A percentile compares a stretch with the other conserved stretches of the same genome.
Conservation (phyloP, 2,797 vertebrate species). For the Lagocephalus sceleratus region DNA sequence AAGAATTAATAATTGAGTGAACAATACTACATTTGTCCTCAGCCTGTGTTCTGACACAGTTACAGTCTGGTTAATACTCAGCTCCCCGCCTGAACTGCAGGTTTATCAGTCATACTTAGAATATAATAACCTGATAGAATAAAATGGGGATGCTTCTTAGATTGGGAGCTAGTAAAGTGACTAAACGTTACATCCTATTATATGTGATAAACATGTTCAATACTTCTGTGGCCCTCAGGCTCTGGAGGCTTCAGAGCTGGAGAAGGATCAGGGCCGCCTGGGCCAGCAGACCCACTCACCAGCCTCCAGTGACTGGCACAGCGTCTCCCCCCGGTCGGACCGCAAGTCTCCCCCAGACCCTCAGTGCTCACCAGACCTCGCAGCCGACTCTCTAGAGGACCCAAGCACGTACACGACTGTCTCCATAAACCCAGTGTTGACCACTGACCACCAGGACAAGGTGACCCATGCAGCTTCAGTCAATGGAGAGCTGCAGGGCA, state of each 20-base stretch:
- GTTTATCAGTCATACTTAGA: too few relatives aligned
- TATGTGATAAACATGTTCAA: not conserved
- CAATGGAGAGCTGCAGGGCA: slow-evolving; percentile 58
- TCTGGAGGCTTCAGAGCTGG: slow-evolving; percentile 86
- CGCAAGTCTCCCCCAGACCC: slow-evolving; percentile 62
- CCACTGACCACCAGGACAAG: slow-evolving; percentile 40
- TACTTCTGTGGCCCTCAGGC: slow-evolving; percentile 63
- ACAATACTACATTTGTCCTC: too few relatives aligned
- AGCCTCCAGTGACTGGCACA: slow-evolving; percentile 48
- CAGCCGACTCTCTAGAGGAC: slow-evolving; percentile 64
- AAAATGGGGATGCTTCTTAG: too few relatives aligned
- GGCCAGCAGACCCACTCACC: slow-evolving; percentile 78
- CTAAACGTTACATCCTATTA: too few relatives aligned
- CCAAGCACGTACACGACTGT: slow-evolving; percentile 22
- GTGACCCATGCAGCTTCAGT: slow-evolving; percentile 48
- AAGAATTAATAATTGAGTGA: too few relatives aligned
- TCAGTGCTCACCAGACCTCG: slow-evolving; percentile 55
- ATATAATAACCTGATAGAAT: too few relatives aligned
- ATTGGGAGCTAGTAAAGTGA: too few relatives aligned
- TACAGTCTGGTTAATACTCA: too few relatives aligned
- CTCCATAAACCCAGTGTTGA: slow-evolving; percentile 30
- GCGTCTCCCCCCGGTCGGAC: slow-evolving; percentile 73
- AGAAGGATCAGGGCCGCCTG: slow-evolving; percentile 78
- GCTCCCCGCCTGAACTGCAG: too few relatives aligned
- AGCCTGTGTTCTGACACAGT: too few relatives aligned